Evolutionary conservation across 2,888 invertebrate species (phyloP).

Genomic region (Drosophila picticornis): DNA sequence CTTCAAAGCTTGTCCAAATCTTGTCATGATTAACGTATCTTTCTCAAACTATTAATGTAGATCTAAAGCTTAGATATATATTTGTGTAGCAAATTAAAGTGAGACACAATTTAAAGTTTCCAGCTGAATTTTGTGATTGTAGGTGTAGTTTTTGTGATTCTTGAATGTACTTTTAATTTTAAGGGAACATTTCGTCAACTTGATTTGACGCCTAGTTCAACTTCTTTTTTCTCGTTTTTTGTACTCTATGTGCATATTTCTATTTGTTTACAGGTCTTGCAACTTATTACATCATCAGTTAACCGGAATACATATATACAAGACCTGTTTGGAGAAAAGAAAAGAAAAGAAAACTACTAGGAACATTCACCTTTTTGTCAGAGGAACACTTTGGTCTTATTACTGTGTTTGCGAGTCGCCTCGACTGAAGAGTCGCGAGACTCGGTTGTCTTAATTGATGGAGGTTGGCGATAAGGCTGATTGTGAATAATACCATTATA

Average conservation of each 20-base stretch:
- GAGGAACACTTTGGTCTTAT: not conserved
- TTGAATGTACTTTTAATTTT: not conserved
- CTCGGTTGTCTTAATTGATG: not conserved
- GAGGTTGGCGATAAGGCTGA: slow-evolving; percentile 15
- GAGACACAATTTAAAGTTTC: not conserved
- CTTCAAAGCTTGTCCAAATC: not conserved
- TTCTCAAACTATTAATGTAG: not conserved
- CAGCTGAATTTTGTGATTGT: not conserved
- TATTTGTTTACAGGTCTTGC: slow-evolving; percentile 1
- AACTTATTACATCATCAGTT: slow-evolving; percentile 6
- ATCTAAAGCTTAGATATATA: not conserved
- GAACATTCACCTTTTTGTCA: not conserved
- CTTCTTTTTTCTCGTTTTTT: not conserved
- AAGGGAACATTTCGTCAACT: not conserved
- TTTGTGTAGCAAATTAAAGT: not conserved
- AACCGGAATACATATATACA: not conserved
- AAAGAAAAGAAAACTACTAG: not conserved
- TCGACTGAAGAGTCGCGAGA: not conserved
- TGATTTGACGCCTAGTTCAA: not conserved
- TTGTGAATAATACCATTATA: slow-evolving; percentile 17
- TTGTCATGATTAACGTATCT: not conserved
- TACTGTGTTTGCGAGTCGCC: slow-evolving; percentile 5
- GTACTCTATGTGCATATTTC: not conserved
- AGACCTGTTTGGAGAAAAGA: not conserved
- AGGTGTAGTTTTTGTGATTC: not conserved